A percentile compares a stretch with the other conserved stretches of the same genome.
Evolutionary conservation across 2,113 vertebrate genomes (phyloP).

Genomic region (Pygoscelis adeliae): DNA sequence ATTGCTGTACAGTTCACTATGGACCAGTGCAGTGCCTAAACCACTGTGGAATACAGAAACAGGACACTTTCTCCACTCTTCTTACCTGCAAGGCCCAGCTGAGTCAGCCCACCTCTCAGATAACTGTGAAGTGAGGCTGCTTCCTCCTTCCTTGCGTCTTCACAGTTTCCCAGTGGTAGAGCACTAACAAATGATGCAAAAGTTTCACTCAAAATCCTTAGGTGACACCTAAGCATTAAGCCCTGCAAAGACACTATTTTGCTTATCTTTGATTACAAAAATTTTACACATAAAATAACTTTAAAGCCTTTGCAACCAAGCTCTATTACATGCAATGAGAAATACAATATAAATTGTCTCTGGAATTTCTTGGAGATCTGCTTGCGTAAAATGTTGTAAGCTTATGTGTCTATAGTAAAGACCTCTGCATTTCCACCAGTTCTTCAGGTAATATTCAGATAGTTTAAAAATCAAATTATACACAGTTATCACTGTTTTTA

Average conservation of each 20-base stretch:
- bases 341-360: not conserved
- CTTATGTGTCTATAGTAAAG: not conserved
- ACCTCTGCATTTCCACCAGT: not conserved
- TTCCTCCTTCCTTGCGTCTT: not conserved
- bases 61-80: not conserved
- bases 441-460: not conserved
- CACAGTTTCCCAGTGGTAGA: not conserved
- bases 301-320: not conserved
- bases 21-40: not conserved
- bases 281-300: not conserved
- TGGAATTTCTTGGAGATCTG: not conserved
- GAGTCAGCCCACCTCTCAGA: not conserved
- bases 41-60: not conserved
- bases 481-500: not conserved
- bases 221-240: not conserved
- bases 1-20: not conserved
- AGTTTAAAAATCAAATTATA: not conserved
- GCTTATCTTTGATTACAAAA: not conserved
- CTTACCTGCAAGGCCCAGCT: not conserved
- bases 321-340: not conserved
- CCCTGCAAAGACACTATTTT: not conserved
- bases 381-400: not conserved
- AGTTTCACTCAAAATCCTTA: not conserved
- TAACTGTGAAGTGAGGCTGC: not conserved
- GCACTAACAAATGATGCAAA: not conserved